These are phyloP conservation scores for Corythaeola cristata DNA, from an alignment of 2,113 vertebrate species.

Conservation along the genomic window DNA sequence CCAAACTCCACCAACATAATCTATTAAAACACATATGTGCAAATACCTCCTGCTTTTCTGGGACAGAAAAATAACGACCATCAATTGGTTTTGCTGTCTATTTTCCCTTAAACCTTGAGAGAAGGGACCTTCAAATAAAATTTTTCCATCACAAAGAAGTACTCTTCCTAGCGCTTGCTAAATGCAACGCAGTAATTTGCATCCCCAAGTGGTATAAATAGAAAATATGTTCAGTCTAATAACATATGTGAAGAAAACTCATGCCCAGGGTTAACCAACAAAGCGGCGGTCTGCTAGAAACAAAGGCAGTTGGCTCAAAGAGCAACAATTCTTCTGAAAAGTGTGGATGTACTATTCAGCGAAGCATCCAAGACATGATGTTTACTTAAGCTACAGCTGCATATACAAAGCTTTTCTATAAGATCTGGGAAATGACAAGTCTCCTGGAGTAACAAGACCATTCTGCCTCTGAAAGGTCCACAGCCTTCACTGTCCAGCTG, in stretches of 20 bases:
- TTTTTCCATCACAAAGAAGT: background rate
- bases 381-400: conserved; percentile 20
- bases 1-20: background rate
- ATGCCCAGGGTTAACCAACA: conserved; percentile 66
- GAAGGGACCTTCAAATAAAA: background rate
- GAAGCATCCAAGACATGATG: background rate
- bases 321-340: conserved; percentile 19
- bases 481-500: background rate
- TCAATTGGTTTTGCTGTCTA: background rate
- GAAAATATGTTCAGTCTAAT: conserved; percentile 65
- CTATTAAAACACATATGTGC: background rate
- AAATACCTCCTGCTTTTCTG: background rate
- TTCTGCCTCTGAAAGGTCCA: background rate
- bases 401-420: conserved; percentile 16
- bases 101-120: background rate
- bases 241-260: conserved; percentile 66
- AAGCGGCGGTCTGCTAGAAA: conserved; percentile 29
- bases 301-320: conserved; percentile 41
- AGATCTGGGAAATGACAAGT: background rate
- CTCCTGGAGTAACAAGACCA: background rate
- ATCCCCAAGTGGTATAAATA: conserved; percentile 62
- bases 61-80: background rate
- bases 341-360: conserved; percentile 3
- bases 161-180: background rate
- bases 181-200: conserved; percentile 36